Evolutionary conservation across 2,113 vertebrate genomes (phyloP), one percentile per base, ranked within the genome.

Genomic region (Indri indri): DNA sequence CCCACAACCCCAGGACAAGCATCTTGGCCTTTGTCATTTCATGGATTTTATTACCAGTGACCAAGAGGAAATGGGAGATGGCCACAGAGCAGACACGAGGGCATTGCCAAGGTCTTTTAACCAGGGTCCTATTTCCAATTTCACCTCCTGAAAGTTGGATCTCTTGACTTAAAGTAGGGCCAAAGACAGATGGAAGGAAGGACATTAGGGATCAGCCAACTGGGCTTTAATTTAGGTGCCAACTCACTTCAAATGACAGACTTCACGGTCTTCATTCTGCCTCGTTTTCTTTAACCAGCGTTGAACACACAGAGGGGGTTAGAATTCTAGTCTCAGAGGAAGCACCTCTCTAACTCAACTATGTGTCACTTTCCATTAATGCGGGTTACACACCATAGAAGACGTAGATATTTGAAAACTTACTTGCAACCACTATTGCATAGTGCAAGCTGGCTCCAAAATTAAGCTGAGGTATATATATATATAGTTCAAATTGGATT

Each of bases 301-400:
- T 6, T 27, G 34, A 57, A 34, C 18, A 27, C 23, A 2, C 11
- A 0, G 0, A 32, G 13, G n/a, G 4, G 8, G 18, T 34, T 22
- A 27, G 22, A 74, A 34, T 1, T 54, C n/a, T 40, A 3, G 45
- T 52, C 61, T 47, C 34, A 65, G 20, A 40, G 74, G 74, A 63
- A 87, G 11, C 2, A 3, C 57, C 42, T 68, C 16, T 73, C 42
- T 9, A 1, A 25, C 42, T 73, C 32, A 45, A 2, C 37, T 10
- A 11, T 4, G 1, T 0, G 2, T 30, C 16, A 4, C 23, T 50
- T 10, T 54, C 30, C 32, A 11, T 14, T 20, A 52, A 65, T 4
- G 40, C 25, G 52, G 9, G 79, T 12, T 13, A n/a, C 54, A 22
- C 5, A 50, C 25, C 12, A 40, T 1, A 57, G 10, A 76, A 2